Conservation (phyloP, 2,797 vertebrate genomes). For the Ctenosaura bakeri region DNA sequence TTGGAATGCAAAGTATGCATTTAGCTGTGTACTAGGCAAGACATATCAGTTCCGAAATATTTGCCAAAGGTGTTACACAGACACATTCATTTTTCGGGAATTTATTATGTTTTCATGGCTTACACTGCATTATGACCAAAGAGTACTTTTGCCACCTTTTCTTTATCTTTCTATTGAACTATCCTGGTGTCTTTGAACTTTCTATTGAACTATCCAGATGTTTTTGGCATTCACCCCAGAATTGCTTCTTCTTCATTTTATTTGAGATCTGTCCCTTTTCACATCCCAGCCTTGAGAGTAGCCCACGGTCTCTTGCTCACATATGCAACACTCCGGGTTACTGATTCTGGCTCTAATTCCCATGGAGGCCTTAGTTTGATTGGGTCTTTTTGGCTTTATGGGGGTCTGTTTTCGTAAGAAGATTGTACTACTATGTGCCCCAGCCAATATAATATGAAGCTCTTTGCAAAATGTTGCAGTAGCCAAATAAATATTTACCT, state of each 20-base stretch:
- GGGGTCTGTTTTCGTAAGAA: background rate
- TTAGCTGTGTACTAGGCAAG: conserved; percentile 13
- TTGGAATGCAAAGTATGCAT: background rate
- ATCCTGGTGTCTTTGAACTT: background rate
- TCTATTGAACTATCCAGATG: background rate
- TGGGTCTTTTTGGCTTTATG: too few relatives aligned
- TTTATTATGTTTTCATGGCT: background rate
- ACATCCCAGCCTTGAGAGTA: background rate
- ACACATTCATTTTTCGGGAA: rapidly evolving
- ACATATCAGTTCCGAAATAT: conserved; percentile 35
- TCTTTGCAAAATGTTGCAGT: background rate
- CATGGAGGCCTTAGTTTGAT: background rate
- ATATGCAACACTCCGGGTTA: background rate
- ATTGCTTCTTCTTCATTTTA: background rate
- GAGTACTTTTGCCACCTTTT: background rate
- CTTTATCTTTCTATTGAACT: background rate
- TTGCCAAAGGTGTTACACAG: background rate
- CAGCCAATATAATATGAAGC: background rate
- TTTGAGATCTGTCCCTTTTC: background rate
- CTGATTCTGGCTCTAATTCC: background rate
- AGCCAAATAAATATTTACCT: background rate
- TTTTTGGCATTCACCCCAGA: background rate
- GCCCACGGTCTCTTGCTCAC: background rate
- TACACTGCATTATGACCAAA: conserved; percentile 16
- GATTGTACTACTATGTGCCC: background rate